These are phyloP conservation scores for Campaea margaritaria DNA, from an alignment of 2,888 invertebrate species.

Conservation along the genomic window DNA sequence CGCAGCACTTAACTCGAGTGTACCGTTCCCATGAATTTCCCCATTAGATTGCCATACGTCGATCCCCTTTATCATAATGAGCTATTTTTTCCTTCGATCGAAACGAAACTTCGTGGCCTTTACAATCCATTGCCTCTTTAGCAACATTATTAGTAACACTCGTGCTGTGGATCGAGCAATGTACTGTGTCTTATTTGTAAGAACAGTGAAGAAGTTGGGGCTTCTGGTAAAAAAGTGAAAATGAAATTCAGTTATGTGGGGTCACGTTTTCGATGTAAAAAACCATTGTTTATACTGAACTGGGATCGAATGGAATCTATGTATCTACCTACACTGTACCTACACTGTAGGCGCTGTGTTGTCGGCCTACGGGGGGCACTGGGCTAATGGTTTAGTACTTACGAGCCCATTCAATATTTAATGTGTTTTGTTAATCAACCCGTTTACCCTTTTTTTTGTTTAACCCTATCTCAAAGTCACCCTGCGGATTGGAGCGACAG, in stretches of 20 bases:
- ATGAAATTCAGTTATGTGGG: conserved; percentile 41
- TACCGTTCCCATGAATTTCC: conserved; percentile 2
- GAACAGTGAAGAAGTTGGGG: conserved; percentile 6
- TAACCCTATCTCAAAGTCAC: too few species aligned
- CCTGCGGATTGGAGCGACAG: too few species aligned
- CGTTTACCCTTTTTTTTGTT: too few species aligned
- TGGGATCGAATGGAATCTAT: conserved; percentile 19
- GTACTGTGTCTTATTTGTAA: neutral
- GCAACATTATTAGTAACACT: neutral
- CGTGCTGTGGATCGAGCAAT: conserved; percentile 3
- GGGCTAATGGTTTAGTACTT: neutral
- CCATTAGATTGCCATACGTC: conserved; percentile 27
- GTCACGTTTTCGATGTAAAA: conserved; percentile 42
- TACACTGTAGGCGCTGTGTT: neutral
- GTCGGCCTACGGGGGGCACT: neutral
- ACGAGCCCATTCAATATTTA: neutral
- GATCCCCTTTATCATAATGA: conserved; percentile 27
- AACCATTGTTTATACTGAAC: conserved; percentile 34
- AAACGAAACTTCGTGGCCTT: neutral
- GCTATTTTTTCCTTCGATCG: conserved; percentile 14
- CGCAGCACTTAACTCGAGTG: conserved; percentile 13
- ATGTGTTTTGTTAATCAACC: too few species aligned
- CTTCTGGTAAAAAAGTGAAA: conserved; percentile 30
- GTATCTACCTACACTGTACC: neutral
- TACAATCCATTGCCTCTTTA: conserved; percentile 5